Evolutionary conservation across 2,797 vertebrate genomes (phyloP).

Genomic region (Poecilia picta): DNA sequence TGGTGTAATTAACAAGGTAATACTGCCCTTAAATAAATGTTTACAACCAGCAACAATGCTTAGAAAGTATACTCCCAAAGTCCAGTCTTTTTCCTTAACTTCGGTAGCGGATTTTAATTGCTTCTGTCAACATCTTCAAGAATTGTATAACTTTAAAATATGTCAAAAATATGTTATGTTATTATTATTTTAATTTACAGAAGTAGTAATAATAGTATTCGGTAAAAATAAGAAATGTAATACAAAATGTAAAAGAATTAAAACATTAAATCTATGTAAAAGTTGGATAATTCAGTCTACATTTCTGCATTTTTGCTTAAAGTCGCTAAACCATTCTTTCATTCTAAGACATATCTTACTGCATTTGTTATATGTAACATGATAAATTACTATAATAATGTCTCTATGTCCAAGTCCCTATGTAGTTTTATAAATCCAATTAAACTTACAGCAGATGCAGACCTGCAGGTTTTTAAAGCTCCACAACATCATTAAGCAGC

Average conservation of each 20-base stretch:
- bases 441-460: constrained; percentile 47
- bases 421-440: background rate
- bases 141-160: background rate
- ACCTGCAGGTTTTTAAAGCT: background rate
- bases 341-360: background rate
- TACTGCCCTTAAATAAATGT: no score
- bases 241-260: background rate
- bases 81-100: background rate
- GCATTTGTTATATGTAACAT: background rate
- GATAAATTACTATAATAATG: background rate
- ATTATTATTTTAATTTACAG: background rate
- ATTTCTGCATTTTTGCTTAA: background rate
- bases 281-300: background rate
- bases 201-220: background rate
- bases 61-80: background rate
- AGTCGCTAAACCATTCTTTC: background rate
- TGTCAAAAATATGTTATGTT: background rate
- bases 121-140: background rate
- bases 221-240: background rate
- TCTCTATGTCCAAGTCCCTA: background rate
- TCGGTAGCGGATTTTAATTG: background rate
- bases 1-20: no score
- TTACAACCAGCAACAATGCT: no score
- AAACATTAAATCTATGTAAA: background rate
- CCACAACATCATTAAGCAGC: constrained; percentile 9